Percentiles rank a stretch among this genome's conserved stretches.
Evolutionary conservation across 2,888 invertebrate genomes (phyloP).

Genomic region (Brachyopa scutellaris): DNA sequence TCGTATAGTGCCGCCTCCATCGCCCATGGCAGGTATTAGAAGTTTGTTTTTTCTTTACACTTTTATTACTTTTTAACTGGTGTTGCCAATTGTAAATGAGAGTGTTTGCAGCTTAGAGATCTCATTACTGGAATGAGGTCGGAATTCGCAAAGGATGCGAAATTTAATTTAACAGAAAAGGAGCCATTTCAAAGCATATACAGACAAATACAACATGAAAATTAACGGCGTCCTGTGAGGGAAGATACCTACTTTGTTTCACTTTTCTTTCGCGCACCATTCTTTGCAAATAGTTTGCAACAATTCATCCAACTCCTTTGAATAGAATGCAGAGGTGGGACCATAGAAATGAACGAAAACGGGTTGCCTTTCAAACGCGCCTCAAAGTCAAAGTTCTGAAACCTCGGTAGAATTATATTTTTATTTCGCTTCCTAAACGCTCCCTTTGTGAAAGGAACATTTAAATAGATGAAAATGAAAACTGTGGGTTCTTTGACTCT

Average conservation of each 20-base stretch:
- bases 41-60: background rate
- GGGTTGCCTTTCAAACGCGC: conserved; percentile 1
- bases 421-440: too few relatives aligned
- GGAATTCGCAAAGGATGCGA: conserved; percentile 49
- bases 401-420: background rate
- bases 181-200: conserved; percentile 22
- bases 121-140: conserved; percentile 53
- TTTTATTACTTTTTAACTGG: conserved; percentile 50
- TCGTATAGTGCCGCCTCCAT: background rate
- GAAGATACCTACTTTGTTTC: conserved; percentile 9
- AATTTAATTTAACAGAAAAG: conserved; percentile 50
- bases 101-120: conserved; percentile 3
- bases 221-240: conserved; percentile 20
- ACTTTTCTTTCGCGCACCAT: conserved; percentile 14
- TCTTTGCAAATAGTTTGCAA: conserved; percentile 37
- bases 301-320: too few relatives aligned
- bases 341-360: too few relatives aligned
- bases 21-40: too few relatives aligned
- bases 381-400: conserved; percentile 23
- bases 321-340: too few relatives aligned
- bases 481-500: background rate
- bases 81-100: conserved; percentile 46
- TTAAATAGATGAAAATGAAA: conserved; percentile 30
- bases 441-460: conserved; percentile 22
- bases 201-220: conserved; percentile 4